Percentiles rank a stretch among this genome's conserved stretches.
These are phyloP conservation scores for Parapristionchus giblindavisi DNA, from an alignment of 2,888 invertebrate genomes.

Conservation along the genomic window DNA sequence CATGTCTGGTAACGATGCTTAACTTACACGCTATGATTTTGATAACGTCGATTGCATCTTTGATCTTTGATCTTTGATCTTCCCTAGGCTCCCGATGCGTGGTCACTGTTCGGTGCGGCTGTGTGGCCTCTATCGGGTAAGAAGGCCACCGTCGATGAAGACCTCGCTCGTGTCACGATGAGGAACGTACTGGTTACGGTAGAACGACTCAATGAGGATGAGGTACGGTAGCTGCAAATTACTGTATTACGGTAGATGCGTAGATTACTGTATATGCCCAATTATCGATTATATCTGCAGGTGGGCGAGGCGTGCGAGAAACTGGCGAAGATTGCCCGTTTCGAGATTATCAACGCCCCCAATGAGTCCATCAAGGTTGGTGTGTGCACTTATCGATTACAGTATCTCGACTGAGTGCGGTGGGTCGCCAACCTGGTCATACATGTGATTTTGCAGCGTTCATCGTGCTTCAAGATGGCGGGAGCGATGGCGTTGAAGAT, in stretches of 20 bases:
- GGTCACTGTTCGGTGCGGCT: constrained; percentile 23
- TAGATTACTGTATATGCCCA: too few species aligned
- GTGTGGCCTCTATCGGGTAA: constrained; percentile 30
- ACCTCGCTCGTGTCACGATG: background rate
- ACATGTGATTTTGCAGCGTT: background rate
- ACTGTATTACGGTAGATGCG: too few species aligned
- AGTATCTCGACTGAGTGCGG: background rate
- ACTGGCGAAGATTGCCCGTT: background rate
- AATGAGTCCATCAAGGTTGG: constrained; percentile 34
- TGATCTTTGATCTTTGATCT: too few species aligned
- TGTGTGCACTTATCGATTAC: background rate
- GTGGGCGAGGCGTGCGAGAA: background rate
- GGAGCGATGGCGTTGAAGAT: constrained; percentile 28
- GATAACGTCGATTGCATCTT: too few species aligned
- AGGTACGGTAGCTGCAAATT: too few species aligned
- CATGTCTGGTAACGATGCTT: too few species aligned
- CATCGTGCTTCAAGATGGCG: constrained; percentile 22
- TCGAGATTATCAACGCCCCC: constrained; percentile 28
- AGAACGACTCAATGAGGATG: constrained; percentile 13
- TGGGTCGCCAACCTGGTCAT: background rate
- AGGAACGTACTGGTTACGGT: constrained; percentile 11
- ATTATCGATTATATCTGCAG: too few species aligned
- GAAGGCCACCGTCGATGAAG: background rate
- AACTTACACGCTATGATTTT: too few species aligned
- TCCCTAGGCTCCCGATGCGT: background rate